Base-by-base conservation (phyloP, 2,888 invertebrate genomes). In the Hirtodrosophila duncani region DNA sequence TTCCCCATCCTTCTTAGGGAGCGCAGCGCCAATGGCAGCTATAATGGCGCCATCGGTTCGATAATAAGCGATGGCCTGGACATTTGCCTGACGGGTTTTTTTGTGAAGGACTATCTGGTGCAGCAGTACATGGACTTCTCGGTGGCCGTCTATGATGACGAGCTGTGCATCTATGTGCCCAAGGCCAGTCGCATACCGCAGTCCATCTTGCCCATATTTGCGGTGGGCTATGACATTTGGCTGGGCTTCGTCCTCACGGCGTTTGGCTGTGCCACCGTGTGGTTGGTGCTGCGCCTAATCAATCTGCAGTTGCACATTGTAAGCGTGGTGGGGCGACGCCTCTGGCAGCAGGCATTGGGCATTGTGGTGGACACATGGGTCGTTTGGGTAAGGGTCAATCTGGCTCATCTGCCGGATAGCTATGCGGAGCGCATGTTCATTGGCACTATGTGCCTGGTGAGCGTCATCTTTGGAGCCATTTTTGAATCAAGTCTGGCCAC, bases 401-500 rank as follows among this genome's bases (percentile, higher is more conserved):
- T 88, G 3, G 55, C 62, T 1, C 71, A 75, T 13, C 80, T 84
- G 57, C 86, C 88, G 4, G 69, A 77, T 1, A 85, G 85, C 50
- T 68, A 67, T 31, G 83, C 86, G 16, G 87, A 88, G 36, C 74
- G 85, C 7, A 61, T 88, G 44, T 84, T 87, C 38, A 67, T 87
- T 1, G 81, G 80, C 0, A 83, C 86, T 2, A 51, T 87, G 20
- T 84, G 83, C 30, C 33, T 88, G 53, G 84, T 86, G 3, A 85
- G 87, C 42, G 85, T 88, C 13, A 86, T 86, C 8, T 84, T 87
- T 41, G 86, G 86, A 0, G 85, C 87, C 3, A 70, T 87, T 1
- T 88, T 88, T 50, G 88, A 88, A 61, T 87, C 88, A 3, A 85
- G 85, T 13, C 63, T 88, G 56, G 86, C 87, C 3, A 87, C 86